Evolutionary conservation across 1,140 invertebrate genomes (phyloP).

Genomic region (Conus ventricosus): DNA sequence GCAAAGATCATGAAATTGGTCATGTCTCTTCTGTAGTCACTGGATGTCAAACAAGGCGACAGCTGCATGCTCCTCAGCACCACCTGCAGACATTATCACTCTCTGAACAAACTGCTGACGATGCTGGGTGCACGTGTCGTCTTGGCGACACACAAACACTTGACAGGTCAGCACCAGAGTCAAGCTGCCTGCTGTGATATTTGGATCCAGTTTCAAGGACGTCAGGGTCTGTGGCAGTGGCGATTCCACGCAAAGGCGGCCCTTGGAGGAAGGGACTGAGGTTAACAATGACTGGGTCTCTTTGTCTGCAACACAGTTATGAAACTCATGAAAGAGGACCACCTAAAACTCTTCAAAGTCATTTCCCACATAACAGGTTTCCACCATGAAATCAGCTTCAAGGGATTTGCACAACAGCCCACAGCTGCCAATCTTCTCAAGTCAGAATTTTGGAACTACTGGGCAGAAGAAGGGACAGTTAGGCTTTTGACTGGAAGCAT

Average conservation of each 20-base stretch:
- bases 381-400: no score
- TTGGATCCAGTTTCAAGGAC: background rate
- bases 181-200: background rate
- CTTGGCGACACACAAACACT: slow-evolving; percentile 25
- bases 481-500: no score
- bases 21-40: background rate
- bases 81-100: background rate
- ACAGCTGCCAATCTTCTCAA: no score
- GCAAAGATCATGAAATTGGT: no score
- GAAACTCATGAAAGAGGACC: no score
- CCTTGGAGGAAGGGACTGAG: slow-evolving; percentile 8
- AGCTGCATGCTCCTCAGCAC: background rate
- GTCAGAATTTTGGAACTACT: no score
- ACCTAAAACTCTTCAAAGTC: no score
- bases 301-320: slow-evolving; percentile 7
- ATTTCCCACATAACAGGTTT: no score
- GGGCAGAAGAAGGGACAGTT: no score
- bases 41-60: background rate
- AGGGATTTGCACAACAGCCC: no score
- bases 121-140: slow-evolving; percentile 25
- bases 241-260: background rate
- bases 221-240: background rate
- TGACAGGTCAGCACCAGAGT: slow-evolving; percentile 23
- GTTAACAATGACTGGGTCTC: background rate
- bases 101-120: slow-evolving; percentile 15